Evolutionary conservation across 1,140 invertebrate species (phyloP).

Genomic region (Asobara japonica): DNA sequence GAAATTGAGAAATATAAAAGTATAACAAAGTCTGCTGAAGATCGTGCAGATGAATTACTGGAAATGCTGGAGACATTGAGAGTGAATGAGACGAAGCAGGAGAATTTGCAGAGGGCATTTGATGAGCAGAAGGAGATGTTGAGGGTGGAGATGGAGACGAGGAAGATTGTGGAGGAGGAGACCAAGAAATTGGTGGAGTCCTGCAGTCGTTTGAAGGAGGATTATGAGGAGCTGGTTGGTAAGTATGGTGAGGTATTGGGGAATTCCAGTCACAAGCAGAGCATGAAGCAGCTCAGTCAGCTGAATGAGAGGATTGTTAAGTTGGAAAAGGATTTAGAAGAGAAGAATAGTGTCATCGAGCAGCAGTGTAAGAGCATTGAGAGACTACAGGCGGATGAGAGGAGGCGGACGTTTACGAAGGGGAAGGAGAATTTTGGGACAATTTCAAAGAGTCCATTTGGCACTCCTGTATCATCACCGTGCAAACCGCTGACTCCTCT

Average conservation of each 20-base stretch:
- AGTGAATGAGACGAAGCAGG: constrained; percentile 40
- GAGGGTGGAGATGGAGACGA: not conserved
- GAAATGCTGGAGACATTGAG: constrained; percentile 34
- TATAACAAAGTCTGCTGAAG: constrained; percentile 38
- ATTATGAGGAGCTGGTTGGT: constrained; percentile 67
- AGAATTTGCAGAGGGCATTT: constrained; percentile 46
- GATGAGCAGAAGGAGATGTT: constrained; percentile 44
- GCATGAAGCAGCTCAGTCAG: constrained; percentile 73
- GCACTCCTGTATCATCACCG: constrained; percentile 55
- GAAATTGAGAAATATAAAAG: constrained; percentile 20
- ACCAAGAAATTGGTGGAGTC: constrained; percentile 40
- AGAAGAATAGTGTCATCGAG: constrained; percentile 49
- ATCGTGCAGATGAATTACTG: constrained; percentile 29
- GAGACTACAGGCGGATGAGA: constrained; percentile 51
- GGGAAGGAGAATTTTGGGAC: constrained; percentile 58
- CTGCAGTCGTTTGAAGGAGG: constrained; percentile 52
- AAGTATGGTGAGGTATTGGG: constrained; percentile 73
- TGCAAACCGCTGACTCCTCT: constrained; percentile 55
- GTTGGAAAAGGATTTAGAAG: constrained; percentile 63
- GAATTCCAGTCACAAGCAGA: constrained; percentile 76
- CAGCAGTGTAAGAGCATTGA: constrained; percentile 52
- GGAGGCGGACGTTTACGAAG: constrained; percentile 46
- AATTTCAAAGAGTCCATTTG: constrained; percentile 36
- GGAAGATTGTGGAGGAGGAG: constrained; percentile 42
- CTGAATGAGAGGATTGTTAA: constrained; percentile 71